Base-by-base conservation (phyloP, 2,797 vertebrate species). In the Denticeps clupeoides region DNA sequence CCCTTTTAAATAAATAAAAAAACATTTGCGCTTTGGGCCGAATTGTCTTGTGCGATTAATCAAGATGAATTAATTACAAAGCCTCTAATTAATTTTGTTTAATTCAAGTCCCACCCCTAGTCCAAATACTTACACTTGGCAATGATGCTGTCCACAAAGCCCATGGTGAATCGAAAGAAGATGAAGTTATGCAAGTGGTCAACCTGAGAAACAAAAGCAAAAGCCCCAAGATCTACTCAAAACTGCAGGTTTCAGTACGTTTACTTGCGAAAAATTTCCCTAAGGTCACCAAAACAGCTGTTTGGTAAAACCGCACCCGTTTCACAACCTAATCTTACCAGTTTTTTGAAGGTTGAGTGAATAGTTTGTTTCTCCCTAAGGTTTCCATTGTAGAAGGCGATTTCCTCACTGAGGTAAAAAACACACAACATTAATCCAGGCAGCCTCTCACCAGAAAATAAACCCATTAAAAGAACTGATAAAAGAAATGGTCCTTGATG, bases 151-250 rank as follows among this genome's bases (percentile, higher is more conserved):
- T 99, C 95, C 64, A 94, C 75, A 71, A 97, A 96, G 13, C 95
- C 95, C 93, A 97, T 99, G 19, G 91, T 89, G 72, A 97, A 98
- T n/a, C 93, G 89, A 66, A 99, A 99, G 64, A 93, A 82, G 74
- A 98, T 97, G 69, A 99, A 97, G 60, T 87, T 90, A 71, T 98
- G 92, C 49, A 99, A 73, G 48, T 98, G 95, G 41, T 97, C 89
- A 61, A 94, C 95, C 95, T 99, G 71, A 35, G 22, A 18, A 59
- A 32, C 13, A 57, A 11, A 46, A 53, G 44, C 47, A 7, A 28
- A 28, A 12, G 16, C 3, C 22, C 41, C 28, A 21, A 40, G 28
- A 24, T 42, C 11, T 18, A 1, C 21, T 10, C 40, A 38, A 12
- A 16, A 5, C 3, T n/a, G n/a, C n/a, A n/a, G n/a, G n/a, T n/a